Evolutionary conservation across 2,888 invertebrate genomes (phyloP).

Genomic region (Caenorhabditis sp.): DNA sequence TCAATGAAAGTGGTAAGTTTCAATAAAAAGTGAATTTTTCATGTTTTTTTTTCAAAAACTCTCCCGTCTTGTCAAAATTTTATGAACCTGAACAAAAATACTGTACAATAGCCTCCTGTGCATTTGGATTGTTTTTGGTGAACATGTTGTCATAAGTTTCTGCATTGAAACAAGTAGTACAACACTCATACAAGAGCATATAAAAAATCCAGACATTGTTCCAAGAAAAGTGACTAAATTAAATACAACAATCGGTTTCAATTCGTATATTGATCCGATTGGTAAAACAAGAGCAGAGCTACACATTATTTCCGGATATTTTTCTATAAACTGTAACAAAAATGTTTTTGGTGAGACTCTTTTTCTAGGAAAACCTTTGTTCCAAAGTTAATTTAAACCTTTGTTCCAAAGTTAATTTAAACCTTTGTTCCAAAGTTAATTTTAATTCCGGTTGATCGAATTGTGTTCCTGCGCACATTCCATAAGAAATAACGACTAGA

Average conservation of each 20-base stretch:
- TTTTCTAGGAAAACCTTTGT: slow-evolving; percentile 5
- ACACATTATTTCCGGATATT: slow-evolving; percentile 22
- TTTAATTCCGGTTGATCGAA: slow-evolving; percentile 29
- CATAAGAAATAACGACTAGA: background rate
- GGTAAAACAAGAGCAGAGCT: slow-evolving; percentile 17
- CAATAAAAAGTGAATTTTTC: no score
- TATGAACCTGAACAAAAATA: slow-evolving; percentile 16
- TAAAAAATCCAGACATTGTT: slow-evolving; percentile 6
- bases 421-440: no score
- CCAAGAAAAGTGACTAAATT: slow-evolving; percentile 12
- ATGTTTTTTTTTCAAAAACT: no score
- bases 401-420: no score
- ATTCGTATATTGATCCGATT: background rate
- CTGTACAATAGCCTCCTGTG: slow-evolving; percentile 24
- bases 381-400: background rate
- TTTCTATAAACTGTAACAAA: slow-evolving; percentile 2
- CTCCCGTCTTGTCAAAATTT: no score
- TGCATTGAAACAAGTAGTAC: no score
- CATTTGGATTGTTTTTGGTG: slow-evolving; percentile 19
- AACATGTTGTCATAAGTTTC: background rate
- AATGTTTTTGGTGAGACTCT: no score
- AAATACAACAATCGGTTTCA: slow-evolving; percentile 31
- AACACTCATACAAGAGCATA: background rate
- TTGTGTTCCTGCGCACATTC: slow-evolving; percentile 12
- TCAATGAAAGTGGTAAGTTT: no score